Conservation (phyloP, 2,888 invertebrate species). For the Lomographa bimaculata region DNA sequence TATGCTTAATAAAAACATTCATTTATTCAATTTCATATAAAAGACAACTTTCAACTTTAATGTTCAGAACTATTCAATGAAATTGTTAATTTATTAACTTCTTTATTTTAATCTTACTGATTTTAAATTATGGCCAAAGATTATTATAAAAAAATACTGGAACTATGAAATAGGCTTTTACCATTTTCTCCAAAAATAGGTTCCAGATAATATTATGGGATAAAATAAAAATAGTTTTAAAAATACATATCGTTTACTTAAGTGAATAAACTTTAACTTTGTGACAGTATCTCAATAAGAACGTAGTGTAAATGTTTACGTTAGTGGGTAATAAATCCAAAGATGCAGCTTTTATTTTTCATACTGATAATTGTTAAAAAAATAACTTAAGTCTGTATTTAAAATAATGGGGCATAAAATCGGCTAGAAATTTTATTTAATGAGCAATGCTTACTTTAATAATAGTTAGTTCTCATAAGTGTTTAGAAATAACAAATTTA, state of each 20-base stretch:
- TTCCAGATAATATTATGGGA: slow-evolving; percentile 47
- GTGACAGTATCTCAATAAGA: slow-evolving; percentile 75
- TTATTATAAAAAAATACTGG: slow-evolving; percentile 25
- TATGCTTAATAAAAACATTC: slow-evolving; percentile 35
- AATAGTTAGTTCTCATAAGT: too few species aligned
- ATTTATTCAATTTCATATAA: too few species aligned
- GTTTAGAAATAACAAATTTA: too few species aligned
- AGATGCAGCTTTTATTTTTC: slow-evolving; percentile 79
- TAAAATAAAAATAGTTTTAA: slow-evolving; percentile 49
- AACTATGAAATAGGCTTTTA: slow-evolving; percentile 20
- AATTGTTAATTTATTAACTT: too few species aligned
- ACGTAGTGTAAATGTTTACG: slow-evolving; percentile 43
- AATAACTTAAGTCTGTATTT: slow-evolving; percentile 57
- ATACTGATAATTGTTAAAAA: slow-evolving; percentile 64
- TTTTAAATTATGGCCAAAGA: too few species aligned
- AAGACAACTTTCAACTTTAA: too few species aligned
- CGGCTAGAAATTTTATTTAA: slow-evolving; percentile 3
- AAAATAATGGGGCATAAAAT: slow-evolving; percentile 37
- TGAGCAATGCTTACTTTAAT: slow-evolving; percentile 1
- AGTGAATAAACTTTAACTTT: slow-evolving; percentile 49
- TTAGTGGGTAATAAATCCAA: slow-evolving; percentile 60
- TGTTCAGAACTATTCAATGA: too few species aligned
- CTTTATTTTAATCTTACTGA: too few species aligned
- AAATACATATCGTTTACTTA: slow-evolving; percentile 79
- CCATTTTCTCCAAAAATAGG: slow-evolving; percentile 29